These are phyloP conservation scores for Cyclargus thomasi DNA, from an alignment of 1,140 invertebrate genomes.

Conservation along the genomic window DNA sequence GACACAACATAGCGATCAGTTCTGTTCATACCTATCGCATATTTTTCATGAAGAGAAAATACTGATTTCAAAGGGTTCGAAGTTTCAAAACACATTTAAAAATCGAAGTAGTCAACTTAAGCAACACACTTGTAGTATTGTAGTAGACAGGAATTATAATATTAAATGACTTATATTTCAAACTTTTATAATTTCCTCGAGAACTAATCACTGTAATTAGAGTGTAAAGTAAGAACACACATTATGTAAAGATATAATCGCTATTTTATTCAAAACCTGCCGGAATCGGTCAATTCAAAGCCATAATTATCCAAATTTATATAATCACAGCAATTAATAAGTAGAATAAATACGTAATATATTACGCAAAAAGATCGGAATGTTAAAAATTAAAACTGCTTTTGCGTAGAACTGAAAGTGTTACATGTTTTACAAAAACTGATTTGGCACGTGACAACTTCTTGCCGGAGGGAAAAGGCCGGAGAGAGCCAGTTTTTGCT, in stretches of 20 bases:
- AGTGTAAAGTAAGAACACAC: not conserved
- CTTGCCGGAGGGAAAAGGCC: not conserved
- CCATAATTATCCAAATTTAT: not conserved
- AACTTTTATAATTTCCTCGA: not conserved
- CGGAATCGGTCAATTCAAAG: slow-evolving; percentile 2
- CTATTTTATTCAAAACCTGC: not conserved
- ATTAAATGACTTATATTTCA: too few relatives aligned
- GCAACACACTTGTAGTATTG: too few relatives aligned
- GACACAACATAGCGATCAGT: too few relatives aligned
- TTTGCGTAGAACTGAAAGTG: not conserved
- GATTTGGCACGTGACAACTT: not conserved
- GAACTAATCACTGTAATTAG: not conserved
- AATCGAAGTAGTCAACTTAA: too few relatives aligned
- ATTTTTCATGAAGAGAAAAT: too few relatives aligned
- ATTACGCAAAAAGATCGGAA: not conserved
- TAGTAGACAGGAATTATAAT: too few relatives aligned
- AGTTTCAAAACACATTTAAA: too few relatives aligned
- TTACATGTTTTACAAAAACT: not conserved
- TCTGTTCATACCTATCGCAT: too few relatives aligned
- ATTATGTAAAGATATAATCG: not conserved
- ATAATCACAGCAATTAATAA: not conserved
- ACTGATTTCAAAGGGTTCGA: too few relatives aligned
- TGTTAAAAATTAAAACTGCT: not conserved
- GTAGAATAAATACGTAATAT: not conserved
- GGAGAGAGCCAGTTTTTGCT: too few relatives aligned